Base-by-base conservation (phyloP, 2,113 vertebrate genomes). In the Phylloscopus trochiloides region DNA sequence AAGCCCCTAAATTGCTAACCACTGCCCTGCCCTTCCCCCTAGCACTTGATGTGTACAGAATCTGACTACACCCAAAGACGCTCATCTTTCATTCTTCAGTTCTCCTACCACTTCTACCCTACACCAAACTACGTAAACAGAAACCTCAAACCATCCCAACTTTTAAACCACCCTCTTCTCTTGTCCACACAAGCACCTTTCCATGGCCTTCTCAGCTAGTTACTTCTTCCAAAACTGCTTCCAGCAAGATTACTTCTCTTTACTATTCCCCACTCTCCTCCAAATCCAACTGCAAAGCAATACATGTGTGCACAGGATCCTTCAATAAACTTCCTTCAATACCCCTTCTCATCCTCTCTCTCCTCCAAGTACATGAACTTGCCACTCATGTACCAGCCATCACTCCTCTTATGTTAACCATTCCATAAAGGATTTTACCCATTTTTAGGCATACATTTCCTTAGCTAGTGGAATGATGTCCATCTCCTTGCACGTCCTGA, bases 121-220 rank as follows among this genome's bases (percentile, higher is more conserved):
- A 66, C 48, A 84, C 36, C 63, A 87, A 93, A 71, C 59, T 90
- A 87, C 81, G 91, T 90, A 82, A 87, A 89, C 65, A 85, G 59
- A 92, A 91, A 91, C 52, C 77, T 94, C 87, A 96, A 94, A 89
- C 81, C 48, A 91, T 40, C 28, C 36, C 48, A 78, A 31, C 43
- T 67, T 75, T 32, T 29, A 54, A 87, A 92, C 7, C 29, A 73
- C 47, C 7, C 52, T 77, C 59, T 76, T 73, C 58, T 89, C 90
- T 51, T 91, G 87, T 78, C 68, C 70, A 88, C 73, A 82, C 81
- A 94, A 59, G 88, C 74, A 85, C n/a, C 48, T 48, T 84, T 75
- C 52, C 43, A 47, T 4, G 26, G 61, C 36, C n/a, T 28, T 40
- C 38, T 74, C 66, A 79, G 48, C 17, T 61, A 70, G 29, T 54